Evolutionary conservation across 2,113 vertebrate genomes (phyloP).

Genomic region (Hystrix cristata): DNA sequence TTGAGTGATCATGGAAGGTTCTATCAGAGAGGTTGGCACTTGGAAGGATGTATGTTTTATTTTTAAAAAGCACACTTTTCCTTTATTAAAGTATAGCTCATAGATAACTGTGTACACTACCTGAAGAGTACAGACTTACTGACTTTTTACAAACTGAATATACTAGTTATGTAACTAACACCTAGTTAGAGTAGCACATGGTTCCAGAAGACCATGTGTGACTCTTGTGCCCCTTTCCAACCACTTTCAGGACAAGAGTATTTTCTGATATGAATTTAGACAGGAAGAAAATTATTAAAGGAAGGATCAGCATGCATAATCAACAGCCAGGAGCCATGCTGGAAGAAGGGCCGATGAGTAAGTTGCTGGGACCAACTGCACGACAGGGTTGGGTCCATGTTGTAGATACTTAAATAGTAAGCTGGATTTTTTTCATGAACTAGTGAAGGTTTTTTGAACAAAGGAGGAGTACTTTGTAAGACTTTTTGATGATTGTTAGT

Average conservation of each 20-base stretch:
- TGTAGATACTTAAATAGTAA: not conserved
- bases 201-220: not conserved
- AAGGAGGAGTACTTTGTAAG: slow-evolving; percentile 23
- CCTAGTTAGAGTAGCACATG: not conserved
- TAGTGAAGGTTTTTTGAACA: slow-evolving; percentile 1
- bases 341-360: not conserved
- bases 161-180: not conserved
- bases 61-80: not conserved
- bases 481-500: not conserved
- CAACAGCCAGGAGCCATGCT: not conserved
- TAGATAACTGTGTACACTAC: not conserved
- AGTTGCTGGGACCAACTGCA: not conserved
- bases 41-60: not conserved
- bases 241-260: not conserved
- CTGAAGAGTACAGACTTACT: not conserved
- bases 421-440: not conserved
- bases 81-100: slow-evolving; percentile 5
- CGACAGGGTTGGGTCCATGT: not conserved
- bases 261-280: slow-evolving; percentile 33
- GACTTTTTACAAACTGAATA: not conserved
- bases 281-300: not conserved
- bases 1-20: not conserved
- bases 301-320: too few species aligned
- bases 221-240: not conserved
- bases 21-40: not conserved